phyloP scores from a whole-genome alignment of 2,888 invertebrate genomes.

The Amphipoea oculea region DNA sequence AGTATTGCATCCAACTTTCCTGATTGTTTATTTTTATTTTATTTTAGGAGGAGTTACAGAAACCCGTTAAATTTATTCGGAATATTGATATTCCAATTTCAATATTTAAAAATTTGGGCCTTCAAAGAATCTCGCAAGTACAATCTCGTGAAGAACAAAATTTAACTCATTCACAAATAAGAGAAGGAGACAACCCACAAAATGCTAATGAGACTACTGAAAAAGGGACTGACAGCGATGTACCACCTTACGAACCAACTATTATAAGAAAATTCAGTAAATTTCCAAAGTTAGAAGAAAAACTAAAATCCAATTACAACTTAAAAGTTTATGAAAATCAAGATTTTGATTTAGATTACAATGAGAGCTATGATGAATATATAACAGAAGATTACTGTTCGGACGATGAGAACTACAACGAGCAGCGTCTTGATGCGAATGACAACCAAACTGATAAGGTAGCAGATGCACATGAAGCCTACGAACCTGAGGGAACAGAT shows the following conservation, averaged over 20 bases:
- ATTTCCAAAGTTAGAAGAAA: conserved; percentile 69
- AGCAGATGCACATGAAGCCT: conserved; percentile 14
- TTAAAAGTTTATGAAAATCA: conserved; percentile 5
- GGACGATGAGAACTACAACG: conserved; percentile 19
- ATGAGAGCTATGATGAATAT: conserved; percentile 61
- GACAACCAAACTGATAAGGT: conserved; percentile 23
- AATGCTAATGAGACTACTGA: background rate
- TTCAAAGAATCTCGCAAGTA: conserved; percentile 10
- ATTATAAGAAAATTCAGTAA: conserved; percentile 74
- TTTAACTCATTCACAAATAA: background rate
- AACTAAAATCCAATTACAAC: conserved; percentile 31
- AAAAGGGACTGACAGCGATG: conserved; percentile 5
- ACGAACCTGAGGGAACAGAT: conserved; percentile 15
- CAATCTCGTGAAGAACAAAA: background rate
- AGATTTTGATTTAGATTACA: conserved; percentile 43
- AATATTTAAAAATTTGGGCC: conserved; percentile 31
- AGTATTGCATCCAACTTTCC: background rate
- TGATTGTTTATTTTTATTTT: background rate
- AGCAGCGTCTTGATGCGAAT: conserved; percentile 37
- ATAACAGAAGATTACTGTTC: conserved; percentile 22
- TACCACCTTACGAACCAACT: conserved; percentile 59
- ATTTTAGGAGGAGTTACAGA: conserved; percentile 29
- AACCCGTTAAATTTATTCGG: conserved; percentile 42
- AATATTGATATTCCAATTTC: conserved; percentile 34
- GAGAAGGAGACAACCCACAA: background rate